Percentiles rank a stretch among this genome's conserved stretches.
Conservation (phyloP, 2,113 vertebrate species). For the Ovis aries region ARS-UI_Ramb_v3.0 NC_056059.1:39687501-39688000, state of each 20-base stretch:
- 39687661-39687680: slow-evolving; percentile 54
- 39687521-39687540: background rate
- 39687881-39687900: slow-evolving; percentile 53
- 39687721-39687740: slow-evolving; percentile 62
- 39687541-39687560: background rate
- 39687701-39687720: slow-evolving; percentile 30
- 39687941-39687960: slow-evolving; percentile 69
- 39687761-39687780: slow-evolving; percentile 44
- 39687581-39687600: background rate
- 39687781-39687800: slow-evolving; percentile 28
- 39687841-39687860: slow-evolving; percentile 54
- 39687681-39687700: slow-evolving; percentile 52
- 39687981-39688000: slow-evolving; percentile 63
- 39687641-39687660: slow-evolving; percentile 46
- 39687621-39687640: rapidly evolving
- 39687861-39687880: slow-evolving; percentile 63
- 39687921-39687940: slow-evolving; percentile 51
- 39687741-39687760: slow-evolving; percentile 24
- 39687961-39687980: slow-evolving; percentile 50
- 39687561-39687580: background rate
- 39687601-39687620: too few relatives aligned
- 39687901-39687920: slow-evolving; percentile 64
- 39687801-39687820: background rate
- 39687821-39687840: slow-evolving; percentile 28
- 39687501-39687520: background rate